phyloP scores from a whole-genome alignment of 1,140 invertebrate genomes.

The Philaenus spumarius region DNA sequence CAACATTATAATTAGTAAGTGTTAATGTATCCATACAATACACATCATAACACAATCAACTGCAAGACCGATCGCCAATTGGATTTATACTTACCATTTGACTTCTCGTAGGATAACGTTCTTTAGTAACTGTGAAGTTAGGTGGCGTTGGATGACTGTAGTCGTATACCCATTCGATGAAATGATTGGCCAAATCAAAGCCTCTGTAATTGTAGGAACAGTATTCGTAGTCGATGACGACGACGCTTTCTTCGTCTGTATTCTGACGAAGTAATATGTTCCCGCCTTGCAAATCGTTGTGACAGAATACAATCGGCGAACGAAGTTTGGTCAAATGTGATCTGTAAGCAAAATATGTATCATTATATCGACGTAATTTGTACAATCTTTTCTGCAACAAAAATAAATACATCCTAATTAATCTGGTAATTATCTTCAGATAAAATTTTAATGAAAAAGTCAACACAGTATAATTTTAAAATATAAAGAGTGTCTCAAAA shows the following conservation, averaged over 20 bases:
- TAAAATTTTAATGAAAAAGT: too few relatives aligned
- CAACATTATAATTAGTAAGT: too few relatives aligned
- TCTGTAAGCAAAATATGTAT: constrained; percentile 39
- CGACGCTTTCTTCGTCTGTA: constrained; percentile 39
- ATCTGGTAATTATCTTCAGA: too few relatives aligned
- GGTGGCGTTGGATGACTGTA: constrained; percentile 74
- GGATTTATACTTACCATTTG: constrained; percentile 59
- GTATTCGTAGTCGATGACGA: constrained; percentile 90
- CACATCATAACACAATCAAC: too few relatives aligned
- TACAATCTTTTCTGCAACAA: too few relatives aligned
- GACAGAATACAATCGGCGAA: constrained; percentile 92
- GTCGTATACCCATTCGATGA: constrained; percentile 91
- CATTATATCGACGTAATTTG: too few relatives aligned
- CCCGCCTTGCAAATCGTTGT: constrained; percentile 97
- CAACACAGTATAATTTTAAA: too few relatives aligned
- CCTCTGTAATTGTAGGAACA: constrained; percentile 90
- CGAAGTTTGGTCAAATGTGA: constrained; percentile 40
- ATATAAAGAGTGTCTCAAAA: too few relatives aligned
- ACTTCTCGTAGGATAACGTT: constrained; percentile 62
- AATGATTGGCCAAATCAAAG: constrained; percentile 95
- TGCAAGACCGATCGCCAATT: background rate
- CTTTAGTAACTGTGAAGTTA: constrained; percentile 60
- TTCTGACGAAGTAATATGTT: constrained; percentile 42
- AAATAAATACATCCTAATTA: too few relatives aligned
- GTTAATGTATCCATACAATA: too few relatives aligned